Conservation (phyloP, 2,888 invertebrate species). For the Campoplex nolae region DNA sequence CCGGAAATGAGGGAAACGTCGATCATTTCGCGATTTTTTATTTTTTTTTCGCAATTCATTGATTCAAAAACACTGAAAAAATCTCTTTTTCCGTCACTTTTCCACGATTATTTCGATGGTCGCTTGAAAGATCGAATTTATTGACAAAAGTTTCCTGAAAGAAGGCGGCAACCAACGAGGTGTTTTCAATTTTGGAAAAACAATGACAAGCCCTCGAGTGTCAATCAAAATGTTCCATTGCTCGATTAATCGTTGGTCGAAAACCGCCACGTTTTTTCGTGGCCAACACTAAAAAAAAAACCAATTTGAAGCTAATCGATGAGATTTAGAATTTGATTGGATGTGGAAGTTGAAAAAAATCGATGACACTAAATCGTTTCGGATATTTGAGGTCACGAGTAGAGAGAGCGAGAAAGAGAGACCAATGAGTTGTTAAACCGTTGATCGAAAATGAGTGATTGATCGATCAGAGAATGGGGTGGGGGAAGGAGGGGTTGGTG, state of each 20-base stretch:
- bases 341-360: neutral
- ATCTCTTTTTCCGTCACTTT: no score
- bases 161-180: no score
- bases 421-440: conserved; percentile 8
- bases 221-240: neutral
- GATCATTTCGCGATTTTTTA: no score
- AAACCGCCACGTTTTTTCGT: no score
- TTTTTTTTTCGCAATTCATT: no score
- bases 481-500: neutral
- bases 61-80: no score
- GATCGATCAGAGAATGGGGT: neutral
- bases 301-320: neutral
- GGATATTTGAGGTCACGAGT: neutral
- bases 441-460: conserved; percentile 37
- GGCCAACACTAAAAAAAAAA: no score
- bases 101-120: no score
- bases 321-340: neutral
- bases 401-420: neutral
- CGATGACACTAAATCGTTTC: neutral
- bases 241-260: neutral
- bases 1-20: no score
- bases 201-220: neutral
- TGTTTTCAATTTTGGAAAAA: no score
- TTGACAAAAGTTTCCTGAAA: no score
- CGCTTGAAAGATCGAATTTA: no score